Percentiles rank a stretch among this genome's conserved stretches.
These are phyloP conservation scores for Oreortyx pictus DNA, from an alignment of 2,797 vertebrate species.

Conservation along the genomic window DNA sequence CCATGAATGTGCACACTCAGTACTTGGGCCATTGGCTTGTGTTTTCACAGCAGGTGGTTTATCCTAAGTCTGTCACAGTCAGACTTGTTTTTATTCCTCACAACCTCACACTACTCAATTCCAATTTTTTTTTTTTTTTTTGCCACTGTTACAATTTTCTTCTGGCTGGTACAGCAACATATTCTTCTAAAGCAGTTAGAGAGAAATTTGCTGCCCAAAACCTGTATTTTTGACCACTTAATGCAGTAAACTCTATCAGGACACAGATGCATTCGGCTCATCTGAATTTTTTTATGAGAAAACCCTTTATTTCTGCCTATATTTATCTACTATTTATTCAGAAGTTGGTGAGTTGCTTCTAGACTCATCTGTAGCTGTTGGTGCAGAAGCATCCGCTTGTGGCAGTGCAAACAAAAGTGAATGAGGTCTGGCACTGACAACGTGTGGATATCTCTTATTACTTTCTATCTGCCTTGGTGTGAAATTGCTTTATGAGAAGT, in stretches of 20 bases:
- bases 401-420: neutral
- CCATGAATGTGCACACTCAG: neutral
- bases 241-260: neutral
- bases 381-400: neutral
- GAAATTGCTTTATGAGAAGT: neutral
- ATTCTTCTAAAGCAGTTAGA: neutral
- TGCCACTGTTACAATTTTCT: neutral
- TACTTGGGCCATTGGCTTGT: neutral
- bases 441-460: neutral
- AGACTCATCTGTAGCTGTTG: neutral
- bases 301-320: neutral
- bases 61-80: accelerated
- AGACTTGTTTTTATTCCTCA: neutral
- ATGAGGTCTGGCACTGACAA: neutral
- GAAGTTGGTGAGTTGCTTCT: neutral
- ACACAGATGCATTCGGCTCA: neutral
- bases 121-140: neutral
- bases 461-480: neutral
- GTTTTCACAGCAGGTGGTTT: constrained; percentile 16
- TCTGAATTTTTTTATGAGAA: neutral
- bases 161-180: neutral
- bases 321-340: neutral
- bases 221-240: neutral
- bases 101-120: neutral
- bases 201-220: neutral